phyloP scores from a whole-genome alignment of 2,888 invertebrate genomes.

The Steinernema carpocapsae region DNA sequence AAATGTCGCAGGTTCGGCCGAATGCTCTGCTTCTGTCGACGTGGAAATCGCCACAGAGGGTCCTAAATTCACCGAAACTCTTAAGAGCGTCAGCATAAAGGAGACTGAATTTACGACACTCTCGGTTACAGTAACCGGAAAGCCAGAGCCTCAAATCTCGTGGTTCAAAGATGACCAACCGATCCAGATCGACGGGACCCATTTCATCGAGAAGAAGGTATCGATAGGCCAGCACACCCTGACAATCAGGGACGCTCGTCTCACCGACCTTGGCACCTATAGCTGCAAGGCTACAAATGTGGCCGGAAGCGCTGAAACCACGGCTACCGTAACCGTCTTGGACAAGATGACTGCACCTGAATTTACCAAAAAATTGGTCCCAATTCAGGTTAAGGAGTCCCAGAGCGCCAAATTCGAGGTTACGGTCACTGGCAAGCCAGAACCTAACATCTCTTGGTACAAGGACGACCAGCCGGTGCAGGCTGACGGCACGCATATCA shows the following conservation, averaged over 20 bases:
- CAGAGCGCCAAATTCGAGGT: conserved; percentile 75
- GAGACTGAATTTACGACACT: conserved; percentile 78
- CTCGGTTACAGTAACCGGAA: conserved; percentile 70
- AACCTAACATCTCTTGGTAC: conserved; percentile 71
- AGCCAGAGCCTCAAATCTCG: conserved; percentile 80
- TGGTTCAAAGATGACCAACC: conserved; percentile 78
- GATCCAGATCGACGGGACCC: conserved; percentile 36
- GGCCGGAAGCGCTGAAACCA: conserved; percentile 57
- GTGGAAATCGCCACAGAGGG: conserved; percentile 48
- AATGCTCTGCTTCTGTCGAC: conserved; percentile 52
- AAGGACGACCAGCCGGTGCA: conserved; percentile 83
- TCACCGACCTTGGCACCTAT: conserved; percentile 91
- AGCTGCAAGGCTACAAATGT: conserved; percentile 81
- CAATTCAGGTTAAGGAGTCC: conserved; percentile 85
- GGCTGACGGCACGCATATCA: conserved; percentile 20
- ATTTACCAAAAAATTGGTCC: conserved; percentile 73
- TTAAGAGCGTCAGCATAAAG: conserved; percentile 49
- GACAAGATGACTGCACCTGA: conserved; percentile 53
- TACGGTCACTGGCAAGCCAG: conserved; percentile 51
- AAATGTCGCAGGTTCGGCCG: conserved; percentile 70
- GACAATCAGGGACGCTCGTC: conserved; percentile 91
- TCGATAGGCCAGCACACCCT: conserved; percentile 81
- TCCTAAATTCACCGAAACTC: conserved; percentile 51
- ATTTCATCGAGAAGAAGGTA: conserved; percentile 27
- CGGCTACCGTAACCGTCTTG: conserved; percentile 53